Conservation (phyloP, 1,140 invertebrate genomes). For the Brachionus rubens region DNA sequence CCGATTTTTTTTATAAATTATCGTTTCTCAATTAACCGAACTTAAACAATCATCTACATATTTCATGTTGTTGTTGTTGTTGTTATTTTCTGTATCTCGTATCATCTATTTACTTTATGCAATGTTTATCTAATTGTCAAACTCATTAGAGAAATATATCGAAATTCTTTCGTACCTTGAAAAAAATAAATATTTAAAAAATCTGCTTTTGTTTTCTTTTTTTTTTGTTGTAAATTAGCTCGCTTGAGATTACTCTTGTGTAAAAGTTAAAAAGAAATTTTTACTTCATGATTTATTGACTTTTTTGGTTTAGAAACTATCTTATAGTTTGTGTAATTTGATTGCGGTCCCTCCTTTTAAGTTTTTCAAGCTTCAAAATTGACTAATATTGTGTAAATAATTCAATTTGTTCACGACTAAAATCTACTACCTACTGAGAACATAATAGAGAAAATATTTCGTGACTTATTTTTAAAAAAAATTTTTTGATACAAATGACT, state of each 20-base stretch:
- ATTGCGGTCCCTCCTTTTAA: neutral
- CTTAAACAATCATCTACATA: too few species aligned
- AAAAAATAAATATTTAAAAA: conserved; percentile 23
- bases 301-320: neutral
- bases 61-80: neutral
- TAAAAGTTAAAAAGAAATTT: neutral
- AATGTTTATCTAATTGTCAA: conserved; percentile 35
- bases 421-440: neutral
- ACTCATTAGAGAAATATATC: conserved; percentile 33
- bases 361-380: neutral
- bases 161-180: conserved; percentile 24
- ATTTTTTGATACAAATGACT: too few species aligned
- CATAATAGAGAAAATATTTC: neutral
- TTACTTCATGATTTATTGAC: conserved; percentile 28
- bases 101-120: conserved; percentile 1
- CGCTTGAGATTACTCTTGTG: neutral
- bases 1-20: too few species aligned
- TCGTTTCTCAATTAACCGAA: too few species aligned
- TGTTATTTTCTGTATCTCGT: too few species aligned
- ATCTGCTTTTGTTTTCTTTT: neutral
- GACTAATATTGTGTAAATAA: conserved; percentile 10
- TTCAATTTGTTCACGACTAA: too few species aligned
- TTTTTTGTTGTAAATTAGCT: neutral
- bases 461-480: neutral
- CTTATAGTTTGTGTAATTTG: neutral